Conservation (phyloP, 2,113 vertebrate genomes). For the human region DNA sequence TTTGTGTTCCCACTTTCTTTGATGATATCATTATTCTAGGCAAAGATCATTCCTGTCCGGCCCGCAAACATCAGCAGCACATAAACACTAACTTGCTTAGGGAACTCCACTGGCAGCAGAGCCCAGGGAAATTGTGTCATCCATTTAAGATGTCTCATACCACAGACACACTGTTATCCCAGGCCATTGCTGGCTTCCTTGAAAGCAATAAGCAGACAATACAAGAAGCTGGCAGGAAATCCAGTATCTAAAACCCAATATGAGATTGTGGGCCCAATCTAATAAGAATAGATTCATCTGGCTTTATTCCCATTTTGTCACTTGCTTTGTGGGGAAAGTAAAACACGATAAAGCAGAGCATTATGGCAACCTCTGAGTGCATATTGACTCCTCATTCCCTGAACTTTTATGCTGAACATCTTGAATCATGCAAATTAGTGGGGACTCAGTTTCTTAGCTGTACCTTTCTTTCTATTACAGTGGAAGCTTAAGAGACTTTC, state of each 20-base stretch:
- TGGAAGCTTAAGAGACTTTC: background rate
- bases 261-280: conserved; percentile 77
- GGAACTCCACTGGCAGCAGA: conserved; percentile 54
- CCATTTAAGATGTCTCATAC: conserved; percentile 50
- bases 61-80: background rate
- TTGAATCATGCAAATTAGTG: conserved; percentile 44
- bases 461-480: background rate
- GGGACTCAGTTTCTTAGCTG: background rate
- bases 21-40: conserved; percentile 5
- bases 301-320: conserved; percentile 80
- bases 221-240: conserved; percentile 76
- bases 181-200: conserved; percentile 59
- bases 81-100: conserved; percentile 71
- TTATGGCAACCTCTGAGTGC: conserved; percentile 63
- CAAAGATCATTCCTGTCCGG: background rate
- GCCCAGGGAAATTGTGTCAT: conserved; percentile 65
- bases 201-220: conserved; percentile 67
- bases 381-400: conserved; percentile 59
- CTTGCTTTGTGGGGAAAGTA: conserved; percentile 58
- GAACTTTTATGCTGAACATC: background rate
- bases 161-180: conserved; percentile 39
- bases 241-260: conserved; percentile 77
- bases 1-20: conserved; percentile 50
- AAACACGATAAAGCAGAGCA: conserved; percentile 77
- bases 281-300: conserved; percentile 80